Conservation (phyloP, 1,140 invertebrate species). For the Nymphalis io region DNA sequence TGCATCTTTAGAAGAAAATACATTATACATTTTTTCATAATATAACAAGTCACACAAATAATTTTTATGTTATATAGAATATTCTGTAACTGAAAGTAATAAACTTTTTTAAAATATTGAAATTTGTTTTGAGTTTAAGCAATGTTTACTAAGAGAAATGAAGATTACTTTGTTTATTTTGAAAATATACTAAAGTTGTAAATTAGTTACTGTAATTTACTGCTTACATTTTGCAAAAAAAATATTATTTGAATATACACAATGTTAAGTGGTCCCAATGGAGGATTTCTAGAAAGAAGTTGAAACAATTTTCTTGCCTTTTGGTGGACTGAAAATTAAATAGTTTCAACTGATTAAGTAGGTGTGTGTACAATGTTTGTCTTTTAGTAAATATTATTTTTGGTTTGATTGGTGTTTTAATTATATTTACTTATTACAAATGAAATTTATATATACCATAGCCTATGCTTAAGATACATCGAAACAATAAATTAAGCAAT, state of each 20-base stretch:
- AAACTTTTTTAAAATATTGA: conserved; percentile 27
- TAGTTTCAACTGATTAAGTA: conserved; percentile 53
- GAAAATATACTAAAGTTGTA: neutral
- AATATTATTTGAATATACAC: conserved; percentile 1
- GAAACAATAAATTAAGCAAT: neutral
- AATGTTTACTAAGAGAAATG: conserved; percentile 21
- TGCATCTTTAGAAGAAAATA: conserved; percentile 9
- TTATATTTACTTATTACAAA: conserved; percentile 28
- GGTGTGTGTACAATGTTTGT: conserved; percentile 67
- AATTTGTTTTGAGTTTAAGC: conserved; percentile 29
- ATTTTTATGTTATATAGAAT: conserved; percentile 19
- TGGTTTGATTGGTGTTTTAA: conserved; percentile 65
- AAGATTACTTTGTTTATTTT: conserved; percentile 20
- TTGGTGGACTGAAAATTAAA: conserved; percentile 19
- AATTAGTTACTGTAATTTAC: conserved; percentile 6
- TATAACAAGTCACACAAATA: conserved; percentile 13
- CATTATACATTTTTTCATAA: conserved; percentile 12
- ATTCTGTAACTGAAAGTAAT: conserved; percentile 28
- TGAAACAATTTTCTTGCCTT: conserved; percentile 31
- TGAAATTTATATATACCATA: neutral
- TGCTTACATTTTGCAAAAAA: conserved; percentile 14
- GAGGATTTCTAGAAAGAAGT: conserved; percentile 15
- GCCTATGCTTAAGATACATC: neutral
- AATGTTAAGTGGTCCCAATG: conserved; percentile 33
- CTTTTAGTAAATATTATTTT: conserved; percentile 78